Evolutionary conservation across 2,888 invertebrate genomes (phyloP).

Genomic region (Monochamus alternatus): DNA sequence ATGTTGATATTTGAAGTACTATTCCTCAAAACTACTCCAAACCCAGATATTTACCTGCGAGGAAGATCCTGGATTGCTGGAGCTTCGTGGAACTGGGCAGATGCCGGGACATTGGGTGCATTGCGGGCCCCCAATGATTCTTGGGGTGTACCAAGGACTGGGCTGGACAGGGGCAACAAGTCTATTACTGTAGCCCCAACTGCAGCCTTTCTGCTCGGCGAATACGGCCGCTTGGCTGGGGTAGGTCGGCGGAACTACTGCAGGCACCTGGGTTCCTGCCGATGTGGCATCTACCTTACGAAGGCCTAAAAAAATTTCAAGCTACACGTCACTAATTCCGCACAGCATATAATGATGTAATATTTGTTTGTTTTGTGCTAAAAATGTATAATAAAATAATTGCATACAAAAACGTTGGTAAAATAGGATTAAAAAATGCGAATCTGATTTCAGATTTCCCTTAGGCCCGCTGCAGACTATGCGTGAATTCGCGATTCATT

Average conservation of each 20-base stretch:
- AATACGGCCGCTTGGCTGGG: conserved; percentile 72
- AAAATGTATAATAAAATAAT: too few relatives aligned
- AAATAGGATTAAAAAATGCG: too few relatives aligned
- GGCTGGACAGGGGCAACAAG: conserved; percentile 59
- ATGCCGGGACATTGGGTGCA: conserved; percentile 70
- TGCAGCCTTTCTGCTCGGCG: conserved; percentile 71
- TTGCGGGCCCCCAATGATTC: conserved; percentile 66
- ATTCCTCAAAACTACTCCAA: too few relatives aligned
- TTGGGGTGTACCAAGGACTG: conserved; percentile 66
- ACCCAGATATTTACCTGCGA: conserved; percentile 50
- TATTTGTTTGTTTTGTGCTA: too few relatives aligned
- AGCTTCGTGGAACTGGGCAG: conserved; percentile 69
- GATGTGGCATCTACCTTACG: conserved; percentile 65
- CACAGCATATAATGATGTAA: too few relatives aligned
- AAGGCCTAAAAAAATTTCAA: conserved; percentile 60
- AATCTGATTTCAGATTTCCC: too few relatives aligned
- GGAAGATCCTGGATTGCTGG: conserved; percentile 67
- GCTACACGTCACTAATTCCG: too few relatives aligned
- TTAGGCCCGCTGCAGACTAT: too few relatives aligned
- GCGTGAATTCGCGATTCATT: too few relatives aligned
- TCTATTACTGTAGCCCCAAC: conserved; percentile 72
- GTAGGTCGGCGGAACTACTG: conserved; percentile 58
- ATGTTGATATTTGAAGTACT: too few relatives aligned
- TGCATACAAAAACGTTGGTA: too few relatives aligned
- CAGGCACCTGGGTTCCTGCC: conserved; percentile 62